Conservation (phyloP, 1,140 invertebrate species). For the Caenorhabditis remanei region DNA sequence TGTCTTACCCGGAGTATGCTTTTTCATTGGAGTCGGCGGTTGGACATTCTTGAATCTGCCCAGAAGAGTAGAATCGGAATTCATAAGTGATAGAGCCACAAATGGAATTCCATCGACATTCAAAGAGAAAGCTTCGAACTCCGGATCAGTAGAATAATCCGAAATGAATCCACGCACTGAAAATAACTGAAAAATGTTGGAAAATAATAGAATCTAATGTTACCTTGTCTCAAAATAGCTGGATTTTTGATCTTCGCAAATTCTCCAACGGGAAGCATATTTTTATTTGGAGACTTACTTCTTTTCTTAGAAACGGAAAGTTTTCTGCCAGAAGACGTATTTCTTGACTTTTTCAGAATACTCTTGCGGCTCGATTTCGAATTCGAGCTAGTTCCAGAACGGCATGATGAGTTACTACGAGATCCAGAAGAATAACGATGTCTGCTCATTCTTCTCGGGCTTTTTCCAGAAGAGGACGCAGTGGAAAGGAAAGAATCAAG, state of each 20-base stretch:
- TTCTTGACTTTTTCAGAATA: constrained; percentile 5
- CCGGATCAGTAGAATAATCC: neutral
- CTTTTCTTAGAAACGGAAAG: neutral
- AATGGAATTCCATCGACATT: constrained; percentile 48
- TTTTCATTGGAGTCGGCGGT: constrained; percentile 36
- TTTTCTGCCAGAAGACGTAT: neutral
- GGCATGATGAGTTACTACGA: neutral
- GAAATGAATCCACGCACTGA: constrained; percentile 5
- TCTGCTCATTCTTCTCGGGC: neutral
- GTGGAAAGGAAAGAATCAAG: constrained; percentile 2
- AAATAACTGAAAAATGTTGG: neutral
- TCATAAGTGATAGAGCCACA: constrained; percentile 21
- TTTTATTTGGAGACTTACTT: neutral
- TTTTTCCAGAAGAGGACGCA: neutral
- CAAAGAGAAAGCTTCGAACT: constrained; percentile 20
- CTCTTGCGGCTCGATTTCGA: neutral
- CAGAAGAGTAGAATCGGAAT: neutral
- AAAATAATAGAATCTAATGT: neutral
- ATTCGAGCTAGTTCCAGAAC: neutral
- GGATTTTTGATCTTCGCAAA: constrained; percentile 15
- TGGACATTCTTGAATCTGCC: neutral
- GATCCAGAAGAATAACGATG: neutral
- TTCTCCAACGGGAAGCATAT: constrained; percentile 12
- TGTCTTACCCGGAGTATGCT: constrained; percentile 43
- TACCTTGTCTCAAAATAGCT: neutral